Base-by-base conservation (phyloP, 2,113 vertebrate species). In the Micromys minutus region DNA sequence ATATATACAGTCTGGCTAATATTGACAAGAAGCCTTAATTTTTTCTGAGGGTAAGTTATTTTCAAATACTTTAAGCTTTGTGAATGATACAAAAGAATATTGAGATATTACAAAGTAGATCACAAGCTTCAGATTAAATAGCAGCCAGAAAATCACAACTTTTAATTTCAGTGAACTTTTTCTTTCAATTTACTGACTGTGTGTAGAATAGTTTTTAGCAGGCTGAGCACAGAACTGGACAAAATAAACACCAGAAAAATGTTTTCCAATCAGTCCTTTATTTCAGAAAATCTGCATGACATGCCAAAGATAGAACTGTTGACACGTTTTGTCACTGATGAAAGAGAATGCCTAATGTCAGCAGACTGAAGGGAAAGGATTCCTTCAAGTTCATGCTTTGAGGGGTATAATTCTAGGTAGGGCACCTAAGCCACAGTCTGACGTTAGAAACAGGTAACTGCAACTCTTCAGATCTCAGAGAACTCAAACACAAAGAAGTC, bases 81-180 rank as follows among this genome's bases (percentile, higher is more conserved):
- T 86, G 17, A 95, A 21, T 12, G 79, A 84, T 42, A 19, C 29
- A 61, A 42, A 89, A 74, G 79, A 96, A 90, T 77, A 59, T 5
- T 72, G 10, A 75, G 50, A 90, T 89, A 36, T 71, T 94, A 84
- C 36, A 93, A 93, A 91, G 72, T 19, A 36, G n/a, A 55, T 39
- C 50, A 72, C 34, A 57, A 72, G 50, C 67, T 84, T 93, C 45
- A 95, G 42, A 71, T 52, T 75, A 90, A 85, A 79, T 26, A 88
- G 42, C 90, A 93, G 42, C 12, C 50, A 94, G 59, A 96, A 65
- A 90, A 96, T 92, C 90, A 57, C 15, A 91, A 50, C 50, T 55
- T 12, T 88, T 91, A 93, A 90, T 90, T 88, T 42, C 45, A 94
- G 9, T 77, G 34, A 2, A 80, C 47, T 94, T 86, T 72, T n/a